Evolutionary conservation across 2,797 vertebrate genomes (phyloP).

Genomic region (Lindbergichthys nudifrons): DNA sequence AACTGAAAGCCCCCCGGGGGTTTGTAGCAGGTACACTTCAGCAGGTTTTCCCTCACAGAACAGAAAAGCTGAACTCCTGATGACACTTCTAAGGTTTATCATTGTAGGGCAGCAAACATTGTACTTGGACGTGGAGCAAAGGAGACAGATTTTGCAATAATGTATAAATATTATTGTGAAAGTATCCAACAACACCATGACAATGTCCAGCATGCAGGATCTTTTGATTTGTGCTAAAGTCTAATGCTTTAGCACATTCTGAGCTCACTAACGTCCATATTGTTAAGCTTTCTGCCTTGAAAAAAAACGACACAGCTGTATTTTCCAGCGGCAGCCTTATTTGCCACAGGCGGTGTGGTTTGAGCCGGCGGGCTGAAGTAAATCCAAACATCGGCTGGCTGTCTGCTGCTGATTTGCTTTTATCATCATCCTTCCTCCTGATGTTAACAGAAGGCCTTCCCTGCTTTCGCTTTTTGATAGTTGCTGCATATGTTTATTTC

Average conservation of each 20-base stretch:
- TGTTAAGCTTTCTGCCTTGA: conserved; percentile 38
- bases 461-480: conserved; percentile 25
- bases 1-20: conserved; percentile 22
- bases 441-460: conserved; percentile 53
- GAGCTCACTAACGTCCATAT: conserved; percentile 34
- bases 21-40: conserved; percentile 54
- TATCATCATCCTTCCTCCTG: conserved; percentile 50
- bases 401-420: conserved; percentile 66
- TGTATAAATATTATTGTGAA: conserved; percentile 60
- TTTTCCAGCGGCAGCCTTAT: conserved; percentile 56
- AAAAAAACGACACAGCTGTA: conserved; percentile 32
- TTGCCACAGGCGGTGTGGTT: conserved; percentile 58
- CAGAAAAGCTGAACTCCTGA: conserved; percentile 66
- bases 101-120: conserved; percentile 57
- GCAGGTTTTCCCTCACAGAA: conserved; percentile 54
- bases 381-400: conserved; percentile 59
- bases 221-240: conserved; percentile 34
- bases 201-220: conserved; percentile 6
- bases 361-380: conserved; percentile 52
- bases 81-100: conserved; percentile 63
- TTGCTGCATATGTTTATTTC: conserved; percentile 34
- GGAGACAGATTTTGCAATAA: conserved; percentile 52
- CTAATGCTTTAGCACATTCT: conserved; percentile 32
- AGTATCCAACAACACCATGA: conserved; percentile 1
- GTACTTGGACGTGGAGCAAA: conserved; percentile 36